Percentiles rank a stretch among this genome's conserved stretches.
Evolutionary conservation across 53 echinoderm and acorn worm genomes (phyloP).

Genomic region (Hippasteria phrygiana): DNA sequence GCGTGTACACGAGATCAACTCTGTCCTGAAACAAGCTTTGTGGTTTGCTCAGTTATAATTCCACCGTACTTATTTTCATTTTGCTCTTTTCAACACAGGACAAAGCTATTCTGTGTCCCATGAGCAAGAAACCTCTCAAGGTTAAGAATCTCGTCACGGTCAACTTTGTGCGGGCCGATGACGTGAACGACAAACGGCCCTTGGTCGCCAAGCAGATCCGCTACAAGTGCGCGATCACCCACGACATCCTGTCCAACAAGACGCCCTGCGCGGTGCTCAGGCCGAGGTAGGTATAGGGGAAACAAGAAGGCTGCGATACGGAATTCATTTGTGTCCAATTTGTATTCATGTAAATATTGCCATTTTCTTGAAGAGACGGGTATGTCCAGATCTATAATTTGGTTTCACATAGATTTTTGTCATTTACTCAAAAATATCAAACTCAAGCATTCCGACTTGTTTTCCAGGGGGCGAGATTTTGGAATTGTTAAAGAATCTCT

Average conservation of each 20-base stretch:
- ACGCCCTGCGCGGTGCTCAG: constrained; percentile 86
- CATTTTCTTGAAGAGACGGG: no score
- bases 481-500: no score
- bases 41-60: background rate
- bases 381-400: no score
- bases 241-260: constrained; percentile 91
- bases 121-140: constrained; percentile 92
- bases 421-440: no score
- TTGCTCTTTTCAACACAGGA: constrained; percentile 65
- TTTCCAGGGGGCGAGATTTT: no score
- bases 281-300: constrained; percentile 88
- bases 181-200: constrained; percentile 80
- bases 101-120: constrained; percentile 91
- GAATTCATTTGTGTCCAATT: no score
- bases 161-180: constrained; percentile 77
- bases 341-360: no score
- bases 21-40: background rate
- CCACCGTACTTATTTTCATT: background rate
- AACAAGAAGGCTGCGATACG: no score
- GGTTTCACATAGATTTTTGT: no score
- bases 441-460: no score
- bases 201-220: constrained; percentile 86
- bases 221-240: constrained; percentile 95
- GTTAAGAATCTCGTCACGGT: constrained; percentile 85
- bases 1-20: no score